phyloP scores from a whole-genome alignment of 2,888 invertebrate genomes.

The Leptarthrus brevirostris region DNA sequence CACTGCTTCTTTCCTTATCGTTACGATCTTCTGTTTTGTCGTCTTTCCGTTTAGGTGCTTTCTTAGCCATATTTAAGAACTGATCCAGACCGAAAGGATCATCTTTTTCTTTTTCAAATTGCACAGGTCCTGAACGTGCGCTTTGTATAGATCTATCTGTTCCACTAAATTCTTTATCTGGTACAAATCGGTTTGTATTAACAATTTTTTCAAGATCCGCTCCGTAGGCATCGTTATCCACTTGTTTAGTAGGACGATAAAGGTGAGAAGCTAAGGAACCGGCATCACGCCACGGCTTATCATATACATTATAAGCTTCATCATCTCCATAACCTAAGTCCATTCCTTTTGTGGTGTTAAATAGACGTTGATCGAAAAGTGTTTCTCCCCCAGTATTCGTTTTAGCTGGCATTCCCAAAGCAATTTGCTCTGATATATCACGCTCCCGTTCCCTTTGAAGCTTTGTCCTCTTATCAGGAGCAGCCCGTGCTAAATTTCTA shows the following conservation, averaged over 20 bases:
- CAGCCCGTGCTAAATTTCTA: slow-evolving; percentile 90
- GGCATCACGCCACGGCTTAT: slow-evolving; percentile 96
- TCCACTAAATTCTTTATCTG: slow-evolving; percentile 96
- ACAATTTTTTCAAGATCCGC: slow-evolving; percentile 91
- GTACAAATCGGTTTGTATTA: slow-evolving; percentile 94
- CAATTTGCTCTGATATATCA: slow-evolving; percentile 98
- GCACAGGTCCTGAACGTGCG: slow-evolving; percentile 91
- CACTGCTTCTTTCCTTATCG: slow-evolving; percentile 65
- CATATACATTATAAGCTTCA: slow-evolving; percentile 97
- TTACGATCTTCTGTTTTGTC: slow-evolving; percentile 59
- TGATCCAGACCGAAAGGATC: slow-evolving; percentile 99
- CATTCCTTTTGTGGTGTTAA: slow-evolving; percentile 93
- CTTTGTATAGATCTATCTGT: slow-evolving; percentile 78
- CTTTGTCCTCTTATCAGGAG: slow-evolving; percentile 93
- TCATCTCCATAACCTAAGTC: slow-evolving; percentile 94
- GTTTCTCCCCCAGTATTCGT: slow-evolving; percentile 78
- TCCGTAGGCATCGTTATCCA: slow-evolving; percentile 91
- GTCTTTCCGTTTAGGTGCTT: slow-evolving; percentile 76
- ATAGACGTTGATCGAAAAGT: slow-evolving; percentile 94
- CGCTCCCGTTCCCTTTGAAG: slow-evolving; percentile 91
- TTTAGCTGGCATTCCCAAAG: slow-evolving; percentile 92
- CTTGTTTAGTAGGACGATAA: slow-evolving; percentile 87
- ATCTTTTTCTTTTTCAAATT: slow-evolving; percentile 85
- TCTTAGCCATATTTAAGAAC: slow-evolving; percentile 97
- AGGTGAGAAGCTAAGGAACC: slow-evolving; percentile 88